Evolutionary conservation across 2,113 vertebrate species (phyloP).

Genomic region (Gadus macrocephalus): DNA sequence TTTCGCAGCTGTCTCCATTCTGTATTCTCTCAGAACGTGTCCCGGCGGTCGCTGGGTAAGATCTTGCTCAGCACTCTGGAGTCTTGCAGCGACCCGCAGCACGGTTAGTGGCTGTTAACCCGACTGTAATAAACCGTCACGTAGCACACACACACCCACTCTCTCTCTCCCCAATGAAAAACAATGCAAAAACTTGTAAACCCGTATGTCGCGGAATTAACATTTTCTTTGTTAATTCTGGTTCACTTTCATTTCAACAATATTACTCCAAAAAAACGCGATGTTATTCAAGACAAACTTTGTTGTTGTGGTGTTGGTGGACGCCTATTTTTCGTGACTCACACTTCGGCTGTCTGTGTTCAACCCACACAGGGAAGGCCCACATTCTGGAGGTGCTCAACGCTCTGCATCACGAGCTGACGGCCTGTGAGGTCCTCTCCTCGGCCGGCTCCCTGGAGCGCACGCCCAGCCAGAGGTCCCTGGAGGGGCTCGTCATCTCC

Average conservation of each 20-base stretch:
- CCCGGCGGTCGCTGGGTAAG: slow-evolving; percentile 84
- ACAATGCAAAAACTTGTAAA: slow-evolving; percentile 24
- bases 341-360: slow-evolving; percentile 18
- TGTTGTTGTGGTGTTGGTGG: neutral
- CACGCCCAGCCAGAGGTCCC: slow-evolving; percentile 57
- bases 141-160: neutral
- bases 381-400: slow-evolving; percentile 81
- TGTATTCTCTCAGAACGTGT: slow-evolving; percentile 78
- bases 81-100: slow-evolving; percentile 76
- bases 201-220: slow-evolving; percentile 20
- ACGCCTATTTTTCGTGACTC: neutral
- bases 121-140: neutral
- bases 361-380: slow-evolving; percentile 65
- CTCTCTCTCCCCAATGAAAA: slow-evolving; percentile 29
- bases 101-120: slow-evolving; percentile 66
- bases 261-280: too few relatives aligned
- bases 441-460: slow-evolving; percentile 55
- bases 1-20: slow-evolving; percentile 16
- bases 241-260: too few relatives aligned
- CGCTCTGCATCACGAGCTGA: slow-evolving; percentile 80
- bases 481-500: slow-evolving; percentile 61
- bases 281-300: neutral
- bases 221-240: slow-evolving; percentile 1
- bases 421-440: slow-evolving; percentile 79
- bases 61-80: slow-evolving; percentile 89